Base-by-base conservation (phyloP, 2,797 vertebrate genomes). In the Pseudocheirus occidentalis region DNA sequence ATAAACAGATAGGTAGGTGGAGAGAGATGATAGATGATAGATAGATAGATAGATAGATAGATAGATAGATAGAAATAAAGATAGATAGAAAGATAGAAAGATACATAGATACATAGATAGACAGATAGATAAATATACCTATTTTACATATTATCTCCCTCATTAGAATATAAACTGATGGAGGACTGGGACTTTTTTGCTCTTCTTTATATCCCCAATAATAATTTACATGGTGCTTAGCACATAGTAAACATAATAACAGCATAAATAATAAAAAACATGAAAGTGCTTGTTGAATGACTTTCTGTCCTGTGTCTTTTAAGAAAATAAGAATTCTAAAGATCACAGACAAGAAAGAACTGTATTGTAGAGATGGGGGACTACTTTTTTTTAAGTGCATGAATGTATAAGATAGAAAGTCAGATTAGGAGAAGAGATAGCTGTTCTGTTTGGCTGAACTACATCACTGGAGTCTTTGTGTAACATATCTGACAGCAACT, bases 391-490 rank as follows among this genome's bases (percentile, higher is more conserved):
- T 81, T 10, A 81, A 11, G 24, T 46, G 40, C 0, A 10, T 46
- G 2, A 46, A 81, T 46, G 73, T 21, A 81, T 3, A 21, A 27
- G 21, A 46, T 81, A 46, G 7, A 81, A 81, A 81, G 18, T 27
- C 73, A 81, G 73, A 46, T 27, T 46, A 46, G 73, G 40, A 81
- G 40, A 46, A 24, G 18, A 46, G 73, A 18, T 21, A 11, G 3
- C 10, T 29, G 59, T 95, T 90, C 91, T 92, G 92, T 94, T 95
- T 4, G 52, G 95, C 93, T 93, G 40, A 46, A 34, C 28, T 56
- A 55, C n/a, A 93, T 96, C 87, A 34, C 29, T 18, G n/a, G n/a
- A 34, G 66, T 50, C 54, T 46, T 81, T 55, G 4, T 2, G 28
- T 58, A 95, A 66, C 81, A 90, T 24, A 40, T 91, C 54, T 93